Evolutionary conservation across 2,888 invertebrate genomes (phyloP).

Genomic region (Teinopalpus imperialis): DNA sequence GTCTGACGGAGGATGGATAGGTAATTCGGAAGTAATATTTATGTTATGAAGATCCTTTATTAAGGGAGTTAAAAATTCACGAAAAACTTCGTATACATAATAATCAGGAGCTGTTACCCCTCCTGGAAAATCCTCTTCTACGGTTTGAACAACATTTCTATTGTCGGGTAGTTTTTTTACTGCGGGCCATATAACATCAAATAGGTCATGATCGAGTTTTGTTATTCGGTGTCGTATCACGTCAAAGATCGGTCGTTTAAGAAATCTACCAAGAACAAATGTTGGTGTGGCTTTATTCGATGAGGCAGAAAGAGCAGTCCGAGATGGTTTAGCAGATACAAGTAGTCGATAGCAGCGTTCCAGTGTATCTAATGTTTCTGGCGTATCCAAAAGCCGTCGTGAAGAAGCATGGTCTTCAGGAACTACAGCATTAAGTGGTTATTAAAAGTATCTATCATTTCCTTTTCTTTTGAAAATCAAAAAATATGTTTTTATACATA

Average conservation of each 20-base stretch:
- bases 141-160: constrained; percentile 75
- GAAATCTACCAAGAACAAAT: constrained; percentile 86
- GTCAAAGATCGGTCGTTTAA: constrained; percentile 88
- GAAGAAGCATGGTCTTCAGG: constrained; percentile 89
- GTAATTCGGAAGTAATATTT: constrained; percentile 84
- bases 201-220: constrained; percentile 91
- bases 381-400: constrained; percentile 86
- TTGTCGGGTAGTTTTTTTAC: constrained; percentile 88
- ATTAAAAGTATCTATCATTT: too few species aligned
- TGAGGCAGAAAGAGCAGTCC: constrained; percentile 82
- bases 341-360: constrained; percentile 89
- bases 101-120: constrained; percentile 91
- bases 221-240: constrained; percentile 88
- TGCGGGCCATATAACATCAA: constrained; percentile 95
- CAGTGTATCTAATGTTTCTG: constrained; percentile 86
- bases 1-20: constrained; percentile 83
- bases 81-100: constrained; percentile 91
- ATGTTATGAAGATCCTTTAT: constrained; percentile 90
- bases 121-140: constrained; percentile 87
- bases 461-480: too few species aligned
- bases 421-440: constrained; percentile 77
- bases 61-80: constrained; percentile 90
- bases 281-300: constrained; percentile 79
- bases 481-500: constrained; percentile 54
- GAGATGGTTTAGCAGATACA: constrained; percentile 81